These are phyloP conservation scores for Xenus cinereus DNA, from an alignment of 2,113 vertebrate species.

Conservation along the genomic window DNA sequence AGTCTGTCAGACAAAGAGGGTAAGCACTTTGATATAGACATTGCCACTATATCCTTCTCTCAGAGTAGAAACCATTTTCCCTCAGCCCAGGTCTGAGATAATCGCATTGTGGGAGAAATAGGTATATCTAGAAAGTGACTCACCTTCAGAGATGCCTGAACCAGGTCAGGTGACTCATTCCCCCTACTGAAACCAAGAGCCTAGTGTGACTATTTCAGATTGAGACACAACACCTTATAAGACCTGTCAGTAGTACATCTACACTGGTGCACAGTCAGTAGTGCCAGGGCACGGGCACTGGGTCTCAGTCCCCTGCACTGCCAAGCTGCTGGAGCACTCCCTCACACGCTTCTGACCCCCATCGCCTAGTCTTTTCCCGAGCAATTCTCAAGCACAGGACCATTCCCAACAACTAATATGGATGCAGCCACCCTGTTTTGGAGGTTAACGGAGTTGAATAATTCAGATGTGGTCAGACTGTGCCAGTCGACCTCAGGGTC, in stretches of 20 bases:
- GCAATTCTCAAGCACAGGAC: background rate
- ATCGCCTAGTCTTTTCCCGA: background rate
- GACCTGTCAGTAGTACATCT: background rate
- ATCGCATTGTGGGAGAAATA: background rate
- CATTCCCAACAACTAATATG: background rate
- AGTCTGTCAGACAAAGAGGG: background rate
- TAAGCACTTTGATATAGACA: background rate
- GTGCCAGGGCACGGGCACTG: background rate
- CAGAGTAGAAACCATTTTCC: background rate
- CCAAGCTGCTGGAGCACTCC: background rate
- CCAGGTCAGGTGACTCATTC: background rate
- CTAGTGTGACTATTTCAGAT: background rate
- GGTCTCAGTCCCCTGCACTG: background rate
- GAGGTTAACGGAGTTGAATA: background rate
- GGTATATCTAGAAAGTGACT: background rate
- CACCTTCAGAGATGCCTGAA: background rate
- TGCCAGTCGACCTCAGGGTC: background rate
- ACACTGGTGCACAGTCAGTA: background rate
- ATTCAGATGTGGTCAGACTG: background rate
- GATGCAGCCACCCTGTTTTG: background rate
- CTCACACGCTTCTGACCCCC: background rate
- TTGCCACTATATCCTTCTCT: background rate
- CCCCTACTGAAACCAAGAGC: background rate
- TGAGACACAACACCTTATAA: background rate
- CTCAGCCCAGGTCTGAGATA: background rate